phyloP scores from a whole-genome alignment of 2,888 invertebrate species.

The Aspidiotus rigidus region DNA sequence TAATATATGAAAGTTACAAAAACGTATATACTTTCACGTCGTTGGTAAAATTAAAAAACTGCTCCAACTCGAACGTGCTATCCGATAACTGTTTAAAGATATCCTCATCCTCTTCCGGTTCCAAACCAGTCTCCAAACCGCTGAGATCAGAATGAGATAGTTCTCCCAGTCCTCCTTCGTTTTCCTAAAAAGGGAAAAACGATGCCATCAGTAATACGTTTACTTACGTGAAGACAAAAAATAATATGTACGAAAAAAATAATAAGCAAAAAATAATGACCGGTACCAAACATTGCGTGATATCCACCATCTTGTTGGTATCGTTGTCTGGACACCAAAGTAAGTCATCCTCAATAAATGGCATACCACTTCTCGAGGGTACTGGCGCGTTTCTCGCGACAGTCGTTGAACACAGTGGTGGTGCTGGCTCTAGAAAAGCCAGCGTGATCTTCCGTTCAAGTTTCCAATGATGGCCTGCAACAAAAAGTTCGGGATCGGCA shows the following conservation, averaged over 20 bases:
- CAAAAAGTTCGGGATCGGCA: conserved; percentile 27
- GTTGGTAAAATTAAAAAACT: conserved; percentile 42
- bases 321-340: conserved; percentile 92
- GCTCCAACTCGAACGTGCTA: conserved; percentile 74
- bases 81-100: conserved; percentile 73
- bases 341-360: conserved; percentile 91
- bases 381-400: conserved; percentile 30
- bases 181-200: conserved; percentile 41
- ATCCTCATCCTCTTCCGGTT: conserved; percentile 59
- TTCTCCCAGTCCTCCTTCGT: conserved; percentile 45
- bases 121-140: conserved; percentile 52
- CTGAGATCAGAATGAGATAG: conserved; percentile 63
- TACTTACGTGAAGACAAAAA: neutral
- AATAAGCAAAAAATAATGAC: conserved; percentile 24
- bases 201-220: neutral
- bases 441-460: conserved; percentile 37
- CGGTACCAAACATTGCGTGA: conserved; percentile 72
- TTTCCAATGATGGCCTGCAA: conserved; percentile 41
- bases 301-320: conserved; percentile 78
- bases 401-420: conserved; percentile 42
- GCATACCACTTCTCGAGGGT: conserved; percentile 37
- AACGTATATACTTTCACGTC: conserved; percentile 40
- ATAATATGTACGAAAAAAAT: neutral
- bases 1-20: neutral
- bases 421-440: conserved; percentile 39